Base-by-base conservation (phyloP, 2,797 vertebrate species). In the Astyanax mexicanus region DNA sequence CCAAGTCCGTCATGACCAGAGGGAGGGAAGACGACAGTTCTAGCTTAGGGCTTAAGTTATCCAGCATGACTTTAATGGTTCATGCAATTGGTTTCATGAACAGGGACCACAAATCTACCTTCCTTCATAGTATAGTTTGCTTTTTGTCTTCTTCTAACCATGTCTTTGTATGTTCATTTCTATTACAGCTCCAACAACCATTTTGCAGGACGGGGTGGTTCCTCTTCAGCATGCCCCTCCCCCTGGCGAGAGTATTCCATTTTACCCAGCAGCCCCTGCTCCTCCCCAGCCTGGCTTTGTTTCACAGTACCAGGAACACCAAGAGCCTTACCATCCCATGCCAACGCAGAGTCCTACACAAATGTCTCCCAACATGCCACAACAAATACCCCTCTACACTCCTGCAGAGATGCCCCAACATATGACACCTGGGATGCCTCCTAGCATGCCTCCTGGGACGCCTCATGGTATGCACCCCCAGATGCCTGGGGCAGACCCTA, bases 181-280 rank as follows among this genome's bases (percentile, higher is more conserved):
- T 77, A 15, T 44, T 55, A 25, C 80, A 99, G 97, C 94, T 73
- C 95, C 94, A 29, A 89, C 91, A 19, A 85, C 86, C 35, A 90
- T 95, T 71, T 92, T 96, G 10, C 93, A 94, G 81, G 92, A 95
- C 2, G 88, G 91, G 12, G 82, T 91, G 80, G 81, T 61, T n/a
- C 79, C 86, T 10, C 80, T 89, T 77, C 71, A 84, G 12, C 72
- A 87, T 19, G 52, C 70, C n/a, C 61, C 78, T 42, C 89, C 88
- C 27, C 69, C 82, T 0, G 75, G 58, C 0, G 84, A 91, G 13
- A 78, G 78, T 3, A 88, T 92, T 81, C 92, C 93, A 0, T 91
- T 95, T 82, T 95, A 95, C 78, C 89, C 95, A 0, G 88, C 90
- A 15, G 79, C 90, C 0, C 88, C 91, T 0, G 81, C 84, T 35